Conservation (phyloP, 2,888 invertebrate genomes). For the Chrysodeixis includens region DNA sequence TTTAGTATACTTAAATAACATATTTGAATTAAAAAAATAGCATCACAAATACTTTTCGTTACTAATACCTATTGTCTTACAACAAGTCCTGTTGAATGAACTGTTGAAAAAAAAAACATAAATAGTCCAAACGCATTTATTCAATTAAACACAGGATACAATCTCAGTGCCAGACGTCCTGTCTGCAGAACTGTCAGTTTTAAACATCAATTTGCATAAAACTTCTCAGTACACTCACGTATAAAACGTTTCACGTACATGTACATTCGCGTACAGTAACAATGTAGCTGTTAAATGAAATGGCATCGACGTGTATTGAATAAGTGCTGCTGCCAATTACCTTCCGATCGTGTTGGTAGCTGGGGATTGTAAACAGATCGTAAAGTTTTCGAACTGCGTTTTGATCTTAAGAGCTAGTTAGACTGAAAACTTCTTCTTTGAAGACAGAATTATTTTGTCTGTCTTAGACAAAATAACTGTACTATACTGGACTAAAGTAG, state of each 20-base stretch:
- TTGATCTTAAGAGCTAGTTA: no score
- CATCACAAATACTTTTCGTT: no score
- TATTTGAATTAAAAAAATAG: no score
- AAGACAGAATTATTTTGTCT: no score
- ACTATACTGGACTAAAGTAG: no score
- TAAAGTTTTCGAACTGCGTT: conserved; percentile 30
- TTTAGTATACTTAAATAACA: no score
- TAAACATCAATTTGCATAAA: conserved; percentile 32
- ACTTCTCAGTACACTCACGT: conserved; percentile 13
- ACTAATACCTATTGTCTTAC: no score
- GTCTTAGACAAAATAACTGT: no score
- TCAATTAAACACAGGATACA: conserved; percentile 46
- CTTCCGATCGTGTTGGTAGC: conserved; percentile 16
- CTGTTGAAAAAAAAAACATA: no score
- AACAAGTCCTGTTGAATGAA: no score
- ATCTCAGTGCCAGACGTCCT: conserved; percentile 22
- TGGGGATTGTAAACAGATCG: conserved; percentile 21
- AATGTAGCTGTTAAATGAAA: conserved; percentile 52
- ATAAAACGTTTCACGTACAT: conserved; percentile 10
- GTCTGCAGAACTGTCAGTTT: background rate
- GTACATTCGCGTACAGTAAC: conserved; percentile 42
- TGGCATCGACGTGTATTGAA: conserved; percentile 47
- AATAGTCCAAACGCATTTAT: background rate
- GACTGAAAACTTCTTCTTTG: no score
- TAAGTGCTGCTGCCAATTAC: conserved; percentile 36